Percentiles rank a stretch among this genome's conserved stretches.
phyloP scores from a whole-genome alignment of 1,140 invertebrate genomes.

The Bicyclus anynana region DNA sequence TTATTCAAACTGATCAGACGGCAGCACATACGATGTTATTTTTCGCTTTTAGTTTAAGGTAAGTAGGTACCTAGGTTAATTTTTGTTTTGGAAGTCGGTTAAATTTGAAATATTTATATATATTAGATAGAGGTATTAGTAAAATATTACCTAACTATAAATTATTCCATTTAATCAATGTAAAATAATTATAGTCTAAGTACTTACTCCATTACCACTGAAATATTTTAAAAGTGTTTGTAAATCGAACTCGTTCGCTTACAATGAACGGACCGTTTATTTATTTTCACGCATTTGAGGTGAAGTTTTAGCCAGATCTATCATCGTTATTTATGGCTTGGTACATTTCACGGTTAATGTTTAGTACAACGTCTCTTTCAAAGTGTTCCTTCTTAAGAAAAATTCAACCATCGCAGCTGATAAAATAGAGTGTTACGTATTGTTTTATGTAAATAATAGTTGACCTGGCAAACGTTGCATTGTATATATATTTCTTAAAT shows the following conservation, averaged over 20 bases:
- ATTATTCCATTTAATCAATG: too few relatives aligned
- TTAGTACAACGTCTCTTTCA: neutral
- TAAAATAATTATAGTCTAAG: too few relatives aligned
- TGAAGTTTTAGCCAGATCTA: neutral
- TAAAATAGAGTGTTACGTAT: neutral
- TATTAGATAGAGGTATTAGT: too few relatives aligned
- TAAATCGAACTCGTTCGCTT: neutral
- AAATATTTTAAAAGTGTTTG: neutral
- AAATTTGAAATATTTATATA: too few relatives aligned
- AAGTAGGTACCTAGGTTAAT: too few relatives aligned
- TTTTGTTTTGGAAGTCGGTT: too few relatives aligned
- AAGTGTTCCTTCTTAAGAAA: neutral
- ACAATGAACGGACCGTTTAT: neutral
- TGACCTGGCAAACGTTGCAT: too few relatives aligned
- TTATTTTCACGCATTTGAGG: neutral
- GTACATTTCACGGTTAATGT: neutral
- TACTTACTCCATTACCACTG: neutral
- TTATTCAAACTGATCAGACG: too few relatives aligned
- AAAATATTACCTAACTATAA: too few relatives aligned
- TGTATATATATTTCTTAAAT: too few relatives aligned
- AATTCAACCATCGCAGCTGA: neutral
- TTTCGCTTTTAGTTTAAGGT: too few relatives aligned
- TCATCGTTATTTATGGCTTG: constrained; percentile 1
- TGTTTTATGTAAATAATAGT: neutral
- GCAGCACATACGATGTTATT: too few relatives aligned